Evolutionary conservation across 2,888 invertebrate genomes (phyloP), one percentile per base, ranked within the genome.

Genomic region (Electrophaes corylata): DNA sequence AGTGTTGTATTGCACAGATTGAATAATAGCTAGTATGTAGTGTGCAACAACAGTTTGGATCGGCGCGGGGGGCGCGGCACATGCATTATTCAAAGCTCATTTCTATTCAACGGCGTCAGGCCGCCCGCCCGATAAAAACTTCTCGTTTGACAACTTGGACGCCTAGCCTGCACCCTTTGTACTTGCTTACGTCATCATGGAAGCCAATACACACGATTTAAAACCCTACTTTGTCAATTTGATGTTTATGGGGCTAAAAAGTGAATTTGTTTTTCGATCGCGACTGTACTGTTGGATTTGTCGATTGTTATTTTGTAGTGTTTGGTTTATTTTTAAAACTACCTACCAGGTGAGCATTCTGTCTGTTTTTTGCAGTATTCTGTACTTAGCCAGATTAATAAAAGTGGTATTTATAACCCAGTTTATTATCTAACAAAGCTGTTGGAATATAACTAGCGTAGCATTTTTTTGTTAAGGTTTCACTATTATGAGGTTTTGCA

Each of bases 71-170:
- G 71, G 76, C 66, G 71, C 71, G 75, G 72, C 74, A 71, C 79
- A 89, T 91, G 88, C 88, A 91, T 91, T 89, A 91, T 91, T 90
- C 91, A 91, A 83, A 76, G 72, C 88, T 89, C 89, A 90, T 91
- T 91, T 84, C 89, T 89, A 91, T 91, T 89, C 91, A 86, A 87
- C 88, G 86, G 69, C 83, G 87, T 86, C 90, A 87, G 80, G 82
- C 84, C 81, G 84, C 75, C 82, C 83, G 90, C 75, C 83, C 83
- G 90, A 91, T 91, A 91, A 91, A 91, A 91, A 91, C 81, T 91
- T 90, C 87, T 88, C 85, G 89, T 88, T 88, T 88, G 91, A 91
- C 91, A 89, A 89, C 82, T 87, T 78, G 82, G 82, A 87, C 89
- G 88, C 87, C 81, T 86, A 85, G 88, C 87, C 81, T 86, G 85